Evolutionary conservation across 2,888 invertebrate species (phyloP).

Genomic region (Xylocampa areola): DNA sequence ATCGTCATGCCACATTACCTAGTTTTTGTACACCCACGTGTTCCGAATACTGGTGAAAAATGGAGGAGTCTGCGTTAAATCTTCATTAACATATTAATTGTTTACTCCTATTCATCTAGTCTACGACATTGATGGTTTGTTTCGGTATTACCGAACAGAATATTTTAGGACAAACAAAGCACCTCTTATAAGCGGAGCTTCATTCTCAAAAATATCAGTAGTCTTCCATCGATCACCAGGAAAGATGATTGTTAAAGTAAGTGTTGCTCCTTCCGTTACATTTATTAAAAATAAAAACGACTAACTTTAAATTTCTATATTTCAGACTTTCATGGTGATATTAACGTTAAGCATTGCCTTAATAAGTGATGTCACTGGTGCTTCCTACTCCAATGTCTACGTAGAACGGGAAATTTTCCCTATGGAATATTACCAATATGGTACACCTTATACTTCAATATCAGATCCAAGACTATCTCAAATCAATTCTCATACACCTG

Average conservation of each 20-base stretch:
- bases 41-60: constrained; percentile 78
- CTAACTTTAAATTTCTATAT: constrained; percentile 47
- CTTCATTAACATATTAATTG: constrained; percentile 87
- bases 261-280: constrained; percentile 53
- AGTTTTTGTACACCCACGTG: constrained; percentile 79
- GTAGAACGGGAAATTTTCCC: constrained; percentile 73
- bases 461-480: constrained; percentile 67
- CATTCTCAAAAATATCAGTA: constrained; percentile 83
- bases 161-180: constrained; percentile 83
- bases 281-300: not conserved
- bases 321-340: constrained; percentile 67
- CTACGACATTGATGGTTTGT: constrained; percentile 88
- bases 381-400: constrained; percentile 78
- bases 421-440: constrained; percentile 73
- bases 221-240: constrained; percentile 79
- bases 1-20: constrained; percentile 75
- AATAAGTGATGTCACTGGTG: constrained; percentile 62
- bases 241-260: constrained; percentile 86
- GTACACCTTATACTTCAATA: constrained; percentile 66
- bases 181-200: constrained; percentile 81
- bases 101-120: constrained; percentile 81
- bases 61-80: constrained; percentile 77
- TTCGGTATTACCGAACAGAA: constrained; percentile 87
- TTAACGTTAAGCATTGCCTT: constrained; percentile 63
- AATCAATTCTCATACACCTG: constrained; percentile 65